Evolutionary conservation across 2,888 invertebrate genomes (phyloP).

Genomic region (Bembecia ichneumoniformis): DNA sequence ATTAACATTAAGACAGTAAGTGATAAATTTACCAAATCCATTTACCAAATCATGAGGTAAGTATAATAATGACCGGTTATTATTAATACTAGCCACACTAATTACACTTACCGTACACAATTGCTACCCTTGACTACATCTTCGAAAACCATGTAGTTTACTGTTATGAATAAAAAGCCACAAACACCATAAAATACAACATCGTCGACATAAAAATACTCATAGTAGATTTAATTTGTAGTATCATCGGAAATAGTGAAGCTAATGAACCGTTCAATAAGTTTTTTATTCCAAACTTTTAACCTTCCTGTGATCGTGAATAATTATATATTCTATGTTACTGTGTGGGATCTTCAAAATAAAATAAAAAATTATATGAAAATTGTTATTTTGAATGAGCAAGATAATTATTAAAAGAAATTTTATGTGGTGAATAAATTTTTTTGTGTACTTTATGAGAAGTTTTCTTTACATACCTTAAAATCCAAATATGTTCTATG

Average conservation of each 20-base stretch:
- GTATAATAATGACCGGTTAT: too few relatives aligned
- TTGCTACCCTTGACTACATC: too few relatives aligned
- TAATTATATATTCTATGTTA: conserved; percentile 56
- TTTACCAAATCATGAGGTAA: too few relatives aligned
- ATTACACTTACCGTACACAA: too few relatives aligned
- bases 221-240: conserved; percentile 47
- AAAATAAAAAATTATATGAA: conserved; percentile 44
- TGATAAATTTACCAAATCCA: too few relatives aligned
- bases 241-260: conserved; percentile 50
- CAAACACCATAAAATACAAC: conserved; percentile 5
- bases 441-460: conserved; percentile 53
- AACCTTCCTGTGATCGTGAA: conserved; percentile 68
- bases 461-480: conserved; percentile 10
- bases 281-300: conserved; percentile 67
- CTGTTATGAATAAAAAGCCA: too few relatives aligned
- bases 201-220: conserved; percentile 9
- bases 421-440: conserved; percentile 71
- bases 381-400: conserved; percentile 66
- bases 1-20: too few relatives aligned
- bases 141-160: too few relatives aligned
- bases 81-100: too few relatives aligned
- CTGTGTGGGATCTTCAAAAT: conserved; percentile 54
- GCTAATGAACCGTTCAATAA: conserved; percentile 44
- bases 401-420: conserved; percentile 54
- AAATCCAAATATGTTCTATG: too few relatives aligned